A percentile compares a stretch with the other conserved stretches of the same genome.
Evolutionary conservation across 2,113 vertebrate species (phyloP).

Genomic region (Mus musculus): DNA sequence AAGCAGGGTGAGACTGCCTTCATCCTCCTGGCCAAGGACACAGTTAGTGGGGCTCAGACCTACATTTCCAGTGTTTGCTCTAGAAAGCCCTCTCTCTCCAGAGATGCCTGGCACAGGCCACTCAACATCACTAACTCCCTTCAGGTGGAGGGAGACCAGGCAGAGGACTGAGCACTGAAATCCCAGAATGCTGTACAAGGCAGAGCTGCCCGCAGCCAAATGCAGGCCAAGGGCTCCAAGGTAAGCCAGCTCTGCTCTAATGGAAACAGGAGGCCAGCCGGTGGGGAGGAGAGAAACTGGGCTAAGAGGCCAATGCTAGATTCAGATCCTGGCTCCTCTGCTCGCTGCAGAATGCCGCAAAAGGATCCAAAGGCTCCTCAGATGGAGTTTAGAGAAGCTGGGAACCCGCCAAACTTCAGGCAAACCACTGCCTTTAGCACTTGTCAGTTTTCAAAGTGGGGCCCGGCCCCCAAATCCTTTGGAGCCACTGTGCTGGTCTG

Average conservation of each 20-base stretch:
- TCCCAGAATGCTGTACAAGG: constrained; percentile 45
- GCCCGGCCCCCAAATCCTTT: not conserved
- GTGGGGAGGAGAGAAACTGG: constrained; percentile 29
- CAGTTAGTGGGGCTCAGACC: not conserved
- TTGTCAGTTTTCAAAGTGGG: constrained; percentile 9
- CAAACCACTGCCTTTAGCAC: not conserved
- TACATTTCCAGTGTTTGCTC: not conserved
- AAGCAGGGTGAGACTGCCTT: not conserved
- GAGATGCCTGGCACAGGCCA: not conserved
- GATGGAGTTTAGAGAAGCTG: not conserved
- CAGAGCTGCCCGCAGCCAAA: constrained; percentile 50
- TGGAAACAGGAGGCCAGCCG: constrained; percentile 56
- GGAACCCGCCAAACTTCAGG: not conserved
- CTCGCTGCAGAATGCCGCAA: not conserved
- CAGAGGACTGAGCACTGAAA: not conserved
- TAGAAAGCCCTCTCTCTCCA: not conserved
- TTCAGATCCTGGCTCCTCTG: not conserved
- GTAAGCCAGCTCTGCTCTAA: constrained; percentile 69
- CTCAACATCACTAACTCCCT: not conserved
- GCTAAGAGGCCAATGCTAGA: constrained; percentile 43
- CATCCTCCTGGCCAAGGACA: not conserved
- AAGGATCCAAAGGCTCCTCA: not conserved
- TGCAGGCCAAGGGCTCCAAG: constrained; percentile 78
- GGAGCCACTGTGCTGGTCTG: not conserved
- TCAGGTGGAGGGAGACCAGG: not conserved